phyloP scores from a whole-genome alignment of 37 sponge, comb jelly and placozoan genomes.

The Theonella swinhoei region DNA sequence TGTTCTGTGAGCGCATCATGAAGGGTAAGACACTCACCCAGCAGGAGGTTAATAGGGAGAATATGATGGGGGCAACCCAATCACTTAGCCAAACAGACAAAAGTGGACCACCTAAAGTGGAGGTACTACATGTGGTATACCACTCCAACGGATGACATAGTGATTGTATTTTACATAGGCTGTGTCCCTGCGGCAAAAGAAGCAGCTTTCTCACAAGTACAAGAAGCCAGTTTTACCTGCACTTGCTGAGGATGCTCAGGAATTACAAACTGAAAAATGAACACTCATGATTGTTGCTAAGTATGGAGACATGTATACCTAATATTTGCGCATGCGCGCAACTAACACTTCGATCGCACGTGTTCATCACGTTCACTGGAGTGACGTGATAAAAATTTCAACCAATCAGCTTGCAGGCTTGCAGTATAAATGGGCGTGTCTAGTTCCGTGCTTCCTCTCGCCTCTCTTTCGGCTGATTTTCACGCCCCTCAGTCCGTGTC shows the following conservation, averaged over 20 bases:
- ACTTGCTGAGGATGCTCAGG: background rate
- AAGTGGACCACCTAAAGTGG: too few relatives aligned
- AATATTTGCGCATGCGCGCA: too few relatives aligned
- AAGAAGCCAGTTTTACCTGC: constrained; percentile 3
- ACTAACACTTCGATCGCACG: too few relatives aligned
- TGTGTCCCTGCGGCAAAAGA: too few relatives aligned
- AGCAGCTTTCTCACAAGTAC: too few relatives aligned
- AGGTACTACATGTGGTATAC: too few relatives aligned
- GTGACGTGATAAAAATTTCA: background rate
- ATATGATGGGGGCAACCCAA: constrained; percentile 1
- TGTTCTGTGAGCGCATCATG: constrained; percentile 80
- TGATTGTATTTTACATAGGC: too few relatives aligned
- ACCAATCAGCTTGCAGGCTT: constrained; percentile 1
- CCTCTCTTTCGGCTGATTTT: background rate
- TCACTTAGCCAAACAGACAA: constrained; percentile 18
- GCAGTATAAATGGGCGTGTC: constrained; percentile 4
- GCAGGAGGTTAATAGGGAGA: background rate
- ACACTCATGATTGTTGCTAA: background rate
- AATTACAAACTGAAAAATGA: background rate
- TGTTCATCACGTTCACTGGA: too few relatives aligned
- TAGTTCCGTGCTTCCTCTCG: background rate
- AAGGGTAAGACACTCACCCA: constrained; percentile 80
- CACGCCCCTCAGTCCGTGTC: too few relatives aligned
- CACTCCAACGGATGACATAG: too few relatives aligned
- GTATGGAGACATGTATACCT: background rate